phyloP scores from a whole-genome alignment of 2,797 vertebrate species.

The Pristis pectinata region DNA sequence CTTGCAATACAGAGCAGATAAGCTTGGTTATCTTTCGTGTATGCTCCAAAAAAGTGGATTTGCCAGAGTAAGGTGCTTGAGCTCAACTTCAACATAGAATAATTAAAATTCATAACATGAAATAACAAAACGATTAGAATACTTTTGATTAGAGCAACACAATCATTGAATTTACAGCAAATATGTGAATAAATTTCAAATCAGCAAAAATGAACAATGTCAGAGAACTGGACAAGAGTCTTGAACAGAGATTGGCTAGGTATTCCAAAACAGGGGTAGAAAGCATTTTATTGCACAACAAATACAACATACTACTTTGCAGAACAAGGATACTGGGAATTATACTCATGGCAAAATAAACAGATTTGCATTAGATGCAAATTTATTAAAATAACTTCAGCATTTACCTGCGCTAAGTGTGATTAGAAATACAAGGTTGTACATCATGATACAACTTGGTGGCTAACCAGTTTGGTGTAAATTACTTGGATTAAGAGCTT shows the following conservation, averaged over 20 bases:
- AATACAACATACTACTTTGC: not conserved
- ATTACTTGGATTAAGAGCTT: not conserved
- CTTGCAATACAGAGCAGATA: not conserved
- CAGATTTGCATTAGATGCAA: not conserved
- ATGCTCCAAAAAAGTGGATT: not conserved
- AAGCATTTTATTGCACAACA: not conserved
- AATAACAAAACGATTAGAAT: not conserved
- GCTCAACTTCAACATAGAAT: not conserved
- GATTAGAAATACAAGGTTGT: not conserved
- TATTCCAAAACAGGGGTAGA: not conserved
- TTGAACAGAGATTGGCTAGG: not conserved
- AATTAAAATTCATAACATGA: not conserved
- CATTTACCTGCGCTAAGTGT: not conserved
- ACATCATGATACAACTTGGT: not conserved
- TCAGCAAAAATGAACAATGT: not conserved
- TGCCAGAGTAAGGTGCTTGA: not conserved
- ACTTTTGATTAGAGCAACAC: conserved; percentile 20
- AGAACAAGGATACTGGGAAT: not conserved
- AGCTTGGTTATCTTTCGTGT: not conserved
- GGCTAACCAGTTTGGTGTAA: not conserved
- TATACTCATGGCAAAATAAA: not conserved
- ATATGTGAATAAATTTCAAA: not conserved
- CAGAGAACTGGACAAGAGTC: not conserved
- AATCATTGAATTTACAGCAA: not conserved
- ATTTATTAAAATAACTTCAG: not conserved